These are phyloP conservation scores for Pomatostomus ruficeps DNA, from an alignment of 2,113 vertebrate genomes.

Conservation along the genomic window DNA sequence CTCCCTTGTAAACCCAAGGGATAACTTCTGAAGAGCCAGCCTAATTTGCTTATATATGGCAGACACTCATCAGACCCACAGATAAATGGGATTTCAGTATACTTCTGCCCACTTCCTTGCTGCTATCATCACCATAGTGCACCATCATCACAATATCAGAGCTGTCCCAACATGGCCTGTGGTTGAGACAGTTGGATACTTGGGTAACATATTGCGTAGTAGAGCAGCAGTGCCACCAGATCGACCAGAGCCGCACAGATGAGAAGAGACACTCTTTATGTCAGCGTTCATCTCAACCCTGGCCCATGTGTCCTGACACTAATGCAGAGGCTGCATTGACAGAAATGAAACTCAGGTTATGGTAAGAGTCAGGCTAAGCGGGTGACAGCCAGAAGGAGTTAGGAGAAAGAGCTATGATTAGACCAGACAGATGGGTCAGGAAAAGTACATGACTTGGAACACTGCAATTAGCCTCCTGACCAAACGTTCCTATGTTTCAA, in stretches of 20 bases:
- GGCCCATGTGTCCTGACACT: background rate
- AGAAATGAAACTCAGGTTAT: background rate
- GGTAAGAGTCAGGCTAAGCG: background rate
- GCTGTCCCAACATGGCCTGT: background rate
- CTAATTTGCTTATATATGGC: background rate
- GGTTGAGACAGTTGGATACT: background rate
- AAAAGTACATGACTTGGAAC: background rate
- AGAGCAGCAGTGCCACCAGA: background rate
- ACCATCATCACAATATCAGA: background rate
- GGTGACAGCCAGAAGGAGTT: background rate
- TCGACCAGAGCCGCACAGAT: accelerated
- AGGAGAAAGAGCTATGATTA: background rate
- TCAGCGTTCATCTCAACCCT: background rate
- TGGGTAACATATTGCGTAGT: background rate
- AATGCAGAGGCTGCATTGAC: background rate
- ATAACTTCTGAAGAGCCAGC: background rate
- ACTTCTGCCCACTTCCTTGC: background rate
- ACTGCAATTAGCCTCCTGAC: background rate
- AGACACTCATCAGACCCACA: background rate
- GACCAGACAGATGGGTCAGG: background rate
- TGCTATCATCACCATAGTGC: background rate
- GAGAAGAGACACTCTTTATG: background rate
- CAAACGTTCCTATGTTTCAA: background rate
- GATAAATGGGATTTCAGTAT: background rate
- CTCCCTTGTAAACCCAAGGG: background rate